phyloP scores from a whole-genome alignment of 2,113 vertebrate genomes.

The Serilophus lunatus region DNA sequence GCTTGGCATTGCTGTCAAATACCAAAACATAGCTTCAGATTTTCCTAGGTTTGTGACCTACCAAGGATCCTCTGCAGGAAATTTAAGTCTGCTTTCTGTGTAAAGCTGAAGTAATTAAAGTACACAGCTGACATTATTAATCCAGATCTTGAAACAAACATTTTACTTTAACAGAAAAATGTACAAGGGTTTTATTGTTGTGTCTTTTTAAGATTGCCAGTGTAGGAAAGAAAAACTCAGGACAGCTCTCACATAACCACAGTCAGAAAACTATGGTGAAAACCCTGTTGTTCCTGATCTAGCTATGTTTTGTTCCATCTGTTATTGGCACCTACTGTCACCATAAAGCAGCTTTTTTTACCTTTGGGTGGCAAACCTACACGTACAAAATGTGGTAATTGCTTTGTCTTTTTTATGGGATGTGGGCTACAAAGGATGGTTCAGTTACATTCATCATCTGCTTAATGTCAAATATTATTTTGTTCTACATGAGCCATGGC shows the following conservation, averaged over 20 bases:
- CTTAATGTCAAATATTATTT: neutral
- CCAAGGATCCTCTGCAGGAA: neutral
- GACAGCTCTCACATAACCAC: neutral
- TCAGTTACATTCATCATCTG: neutral
- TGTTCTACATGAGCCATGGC: neutral
- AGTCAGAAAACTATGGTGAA: neutral
- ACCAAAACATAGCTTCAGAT: neutral
- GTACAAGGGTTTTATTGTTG: neutral
- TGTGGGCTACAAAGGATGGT: neutral
- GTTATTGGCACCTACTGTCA: neutral
- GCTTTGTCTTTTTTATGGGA: neutral
- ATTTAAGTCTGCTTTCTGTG: neutral
- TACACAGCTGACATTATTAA: neutral
- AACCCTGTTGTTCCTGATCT: neutral
- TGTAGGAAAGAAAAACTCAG: neutral
- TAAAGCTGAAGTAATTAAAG: neutral
- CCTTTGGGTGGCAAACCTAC: neutral
- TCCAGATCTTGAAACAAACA: neutral
- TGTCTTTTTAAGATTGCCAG: neutral
- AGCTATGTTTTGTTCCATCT: neutral
- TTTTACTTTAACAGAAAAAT: neutral
- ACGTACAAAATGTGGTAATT: neutral
- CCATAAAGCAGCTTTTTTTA: neutral
- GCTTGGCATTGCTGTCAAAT: neutral
- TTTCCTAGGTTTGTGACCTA: neutral